Conservation (phyloP, 2,888 invertebrate genomes). For the Acanthacorydalis orientalis region DNA sequence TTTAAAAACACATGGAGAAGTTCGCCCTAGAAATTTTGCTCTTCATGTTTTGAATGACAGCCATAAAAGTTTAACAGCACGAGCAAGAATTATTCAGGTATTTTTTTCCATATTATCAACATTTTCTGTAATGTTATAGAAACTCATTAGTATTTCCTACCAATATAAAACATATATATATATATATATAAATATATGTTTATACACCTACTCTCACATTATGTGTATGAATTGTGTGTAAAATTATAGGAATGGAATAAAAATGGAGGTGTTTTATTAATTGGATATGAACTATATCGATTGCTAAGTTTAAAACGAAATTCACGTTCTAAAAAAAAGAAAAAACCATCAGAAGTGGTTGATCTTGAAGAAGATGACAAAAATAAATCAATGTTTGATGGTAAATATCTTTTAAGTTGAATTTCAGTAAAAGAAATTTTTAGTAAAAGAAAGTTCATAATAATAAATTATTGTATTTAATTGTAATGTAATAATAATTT, state of each 20-base stretch:
- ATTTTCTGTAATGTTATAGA: background rate
- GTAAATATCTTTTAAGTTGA: slow-evolving; percentile 22
- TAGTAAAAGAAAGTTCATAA: background rate
- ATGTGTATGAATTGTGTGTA: background rate
- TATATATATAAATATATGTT: background rate
- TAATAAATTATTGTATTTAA: background rate
- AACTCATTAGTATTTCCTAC: slow-evolving; percentile 4
- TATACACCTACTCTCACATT: background rate
- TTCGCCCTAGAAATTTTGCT: slow-evolving; percentile 65
- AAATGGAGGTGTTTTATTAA: slow-evolving; percentile 81
- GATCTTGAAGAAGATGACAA: slow-evolving; percentile 37
- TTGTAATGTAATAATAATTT: background rate
- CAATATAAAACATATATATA: slow-evolving; percentile 3
- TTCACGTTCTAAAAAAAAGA: slow-evolving; percentile 44
- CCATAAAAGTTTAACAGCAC: slow-evolving; percentile 75
- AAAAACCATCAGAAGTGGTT: slow-evolving; percentile 33
- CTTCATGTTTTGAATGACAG: slow-evolving; percentile 86
- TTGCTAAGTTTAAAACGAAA: slow-evolving; percentile 67
- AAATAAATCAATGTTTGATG: slow-evolving; percentile 60
- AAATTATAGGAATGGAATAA: slow-evolving; percentile 56
- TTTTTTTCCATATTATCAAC: background rate
- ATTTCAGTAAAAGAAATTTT: slow-evolving; percentile 1
- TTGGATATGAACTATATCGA: slow-evolving; percentile 94
- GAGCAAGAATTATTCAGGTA: slow-evolving; percentile 65
- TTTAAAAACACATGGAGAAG: slow-evolving; percentile 41